A percentile compares a stretch with the other conserved stretches of the same genome.
These are phyloP conservation scores for Galago senegalensis DNA, from an alignment of 2,797 vertebrate genomes.

Conservation along the genomic window DNA sequence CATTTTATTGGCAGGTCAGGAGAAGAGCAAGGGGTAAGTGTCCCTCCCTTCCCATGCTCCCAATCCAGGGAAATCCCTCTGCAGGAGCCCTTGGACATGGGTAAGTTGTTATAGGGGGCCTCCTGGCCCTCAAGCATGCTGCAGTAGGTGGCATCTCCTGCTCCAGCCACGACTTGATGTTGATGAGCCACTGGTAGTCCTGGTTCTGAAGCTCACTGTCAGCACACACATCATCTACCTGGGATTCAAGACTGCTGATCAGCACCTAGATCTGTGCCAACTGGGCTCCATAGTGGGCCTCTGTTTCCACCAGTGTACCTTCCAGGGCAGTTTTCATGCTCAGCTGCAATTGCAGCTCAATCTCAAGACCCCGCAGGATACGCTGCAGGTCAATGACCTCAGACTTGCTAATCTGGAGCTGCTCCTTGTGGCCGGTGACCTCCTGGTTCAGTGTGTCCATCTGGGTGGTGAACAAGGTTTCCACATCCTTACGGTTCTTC, in stretches of 20 bases:
- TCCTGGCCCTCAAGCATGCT: conserved; percentile 91
- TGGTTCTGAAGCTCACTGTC: conserved; percentile 89
- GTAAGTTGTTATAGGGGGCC: conserved; percentile 79
- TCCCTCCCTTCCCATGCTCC: not conserved
- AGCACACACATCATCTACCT: conserved; percentile 87
- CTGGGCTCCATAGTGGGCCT: conserved; percentile 86
- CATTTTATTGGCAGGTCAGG: conserved; percentile 77
- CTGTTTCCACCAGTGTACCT: conserved; percentile 87
- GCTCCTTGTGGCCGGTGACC: conserved; percentile 83
- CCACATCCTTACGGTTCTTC: conserved; percentile 91
- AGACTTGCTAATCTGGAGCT: conserved; percentile 87
- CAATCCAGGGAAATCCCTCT: not conserved
- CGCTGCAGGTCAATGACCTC: conserved; percentile 89
- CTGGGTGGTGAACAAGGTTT: conserved; percentile 89
- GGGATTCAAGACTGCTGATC: conserved; percentile 86
- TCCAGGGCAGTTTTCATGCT: conserved; percentile 90
- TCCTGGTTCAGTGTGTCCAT: conserved; percentile 86
- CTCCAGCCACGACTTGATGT: conserved; percentile 90
- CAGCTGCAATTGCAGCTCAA: conserved; percentile 91
- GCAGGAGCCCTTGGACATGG: not conserved
- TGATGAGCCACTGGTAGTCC: conserved; percentile 90
- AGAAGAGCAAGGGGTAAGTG: not conserved
- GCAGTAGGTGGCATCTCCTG: conserved; percentile 90
- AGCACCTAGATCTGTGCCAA: conserved; percentile 87
- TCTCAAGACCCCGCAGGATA: conserved; percentile 89